Evolutionary conservation across 2,113 vertebrate species (phyloP), one percentile per base, ranked within the genome.

Genomic region (Zosterops borbonicus): DNA sequence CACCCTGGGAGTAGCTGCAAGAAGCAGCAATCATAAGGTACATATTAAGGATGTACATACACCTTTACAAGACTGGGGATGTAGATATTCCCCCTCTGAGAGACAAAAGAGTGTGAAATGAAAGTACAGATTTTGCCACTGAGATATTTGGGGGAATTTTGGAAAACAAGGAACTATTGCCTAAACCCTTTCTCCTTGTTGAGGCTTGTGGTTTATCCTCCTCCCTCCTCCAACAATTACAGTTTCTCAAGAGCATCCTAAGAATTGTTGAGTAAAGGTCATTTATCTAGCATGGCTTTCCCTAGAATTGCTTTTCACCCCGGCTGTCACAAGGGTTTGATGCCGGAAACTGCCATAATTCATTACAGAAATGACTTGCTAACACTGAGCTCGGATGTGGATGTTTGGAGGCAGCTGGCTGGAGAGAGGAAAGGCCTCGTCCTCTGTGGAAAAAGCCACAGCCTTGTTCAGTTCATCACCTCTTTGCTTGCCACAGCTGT

Each of bases 241-340:
- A 90, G 85, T 92, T 96, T 95, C 92, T 90, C 93, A 92, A 94
- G 93, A 92, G 47, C 35, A 85, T 83, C 87, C 80, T 86, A 91
- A 95, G 87, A 87, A 82, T 65, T 89, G 69, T 94, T 91, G 77
- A 95, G 58, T 65, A 91, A 91, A 95, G 86, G 69, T 89, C 92
- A 89, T 90, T 94, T 83, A 67, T 94, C 75, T 77, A n/a, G 31
- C 21, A 52, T 70, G 47, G 29, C 71, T 84, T 89, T 92, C 81
- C 71, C 81, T 55, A 41, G 83, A 28, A 84, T 75, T 87, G 73
- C 73, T 92, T 94, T 90, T 86, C 69, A 41, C 37, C 44, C 70
- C 83, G 90, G 29, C 70, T 90, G 60, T 88, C 86, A 77, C 35
- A 75, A 84, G 47, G 47, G 23, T 56, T 68, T 81, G 56, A 28